phyloP scores from a whole-genome alignment of 2,113 vertebrate genomes.

The Halichoeres trimaculatus region DNA sequence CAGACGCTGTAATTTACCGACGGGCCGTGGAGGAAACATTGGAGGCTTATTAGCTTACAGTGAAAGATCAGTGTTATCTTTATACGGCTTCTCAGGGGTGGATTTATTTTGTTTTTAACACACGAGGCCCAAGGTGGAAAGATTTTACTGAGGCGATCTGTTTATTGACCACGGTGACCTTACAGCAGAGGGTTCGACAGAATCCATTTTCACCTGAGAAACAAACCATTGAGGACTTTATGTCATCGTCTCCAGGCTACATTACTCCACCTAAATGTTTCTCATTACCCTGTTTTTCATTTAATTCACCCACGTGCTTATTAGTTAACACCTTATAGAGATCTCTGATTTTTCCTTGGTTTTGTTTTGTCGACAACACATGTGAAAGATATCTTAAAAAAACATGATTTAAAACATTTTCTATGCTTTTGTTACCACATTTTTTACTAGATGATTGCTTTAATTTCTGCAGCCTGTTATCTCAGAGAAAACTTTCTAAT shows the following conservation, averaged over 20 bases:
- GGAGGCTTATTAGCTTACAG: constrained; percentile 38
- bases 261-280: constrained; percentile 10
- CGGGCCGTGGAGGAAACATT: constrained; percentile 50
- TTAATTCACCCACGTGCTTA: constrained; percentile 6
- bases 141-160: not conserved
- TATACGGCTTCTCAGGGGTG: not conserved
- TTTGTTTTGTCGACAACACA: not conserved
- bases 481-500: too few relatives aligned
- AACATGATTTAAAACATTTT: not conserved
- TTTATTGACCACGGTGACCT: constrained; percentile 5
- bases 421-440: not conserved
- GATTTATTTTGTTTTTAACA: constrained; percentile 4
- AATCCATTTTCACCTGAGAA: constrained; percentile 26
- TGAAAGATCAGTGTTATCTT: constrained; percentile 33
- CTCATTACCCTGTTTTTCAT: not conserved
- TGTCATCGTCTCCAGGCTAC: constrained; percentile 6
- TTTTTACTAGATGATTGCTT: not conserved
- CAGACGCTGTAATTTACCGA: constrained; percentile 49
- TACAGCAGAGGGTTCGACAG: not conserved
- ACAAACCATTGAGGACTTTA: constrained; percentile 15
- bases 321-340: not conserved
- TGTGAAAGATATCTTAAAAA: too few relatives aligned
- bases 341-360: too few relatives aligned
- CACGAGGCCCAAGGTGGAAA: not conserved
- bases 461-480: not conserved